A percentile compares a stretch with the other conserved stretches of the same genome.
These are phyloP conservation scores for Tragelaphus imberbis DNA, from an alignment of 2,113 vertebrate species.

Conservation along the genomic window DNA sequence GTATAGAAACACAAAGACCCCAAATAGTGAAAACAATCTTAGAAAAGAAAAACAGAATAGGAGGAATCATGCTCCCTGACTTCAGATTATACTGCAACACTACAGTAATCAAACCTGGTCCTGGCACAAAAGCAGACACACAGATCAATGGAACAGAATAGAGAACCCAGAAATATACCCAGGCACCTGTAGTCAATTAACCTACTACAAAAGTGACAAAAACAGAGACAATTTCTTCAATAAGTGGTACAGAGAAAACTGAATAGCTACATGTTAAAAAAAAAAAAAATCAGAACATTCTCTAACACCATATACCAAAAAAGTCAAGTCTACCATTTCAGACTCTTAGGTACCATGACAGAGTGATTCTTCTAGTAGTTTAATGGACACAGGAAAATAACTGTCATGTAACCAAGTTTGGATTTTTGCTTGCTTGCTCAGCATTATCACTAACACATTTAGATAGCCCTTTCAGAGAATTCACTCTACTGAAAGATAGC, in stretches of 20 bases:
- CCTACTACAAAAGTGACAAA: background rate
- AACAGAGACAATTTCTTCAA: background rate
- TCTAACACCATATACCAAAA: background rate
- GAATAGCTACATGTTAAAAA: background rate
- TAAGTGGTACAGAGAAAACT: background rate
- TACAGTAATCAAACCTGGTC: background rate
- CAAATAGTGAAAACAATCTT: background rate
- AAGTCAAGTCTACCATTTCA: background rate
- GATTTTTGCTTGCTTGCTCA: background rate
- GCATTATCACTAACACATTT: background rate
- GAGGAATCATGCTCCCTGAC: background rate
- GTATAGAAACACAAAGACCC: background rate
- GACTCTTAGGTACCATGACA: background rate
- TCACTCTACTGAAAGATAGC: background rate
- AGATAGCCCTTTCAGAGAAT: background rate
- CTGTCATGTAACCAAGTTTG: background rate
- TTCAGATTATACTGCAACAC: background rate
- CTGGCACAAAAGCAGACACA: background rate
- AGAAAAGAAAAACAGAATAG: background rate
- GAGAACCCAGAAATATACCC: background rate
- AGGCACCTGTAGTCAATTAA: background rate
- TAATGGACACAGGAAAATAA: background rate
- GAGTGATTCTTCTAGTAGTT: background rate
- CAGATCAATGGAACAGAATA: background rate
- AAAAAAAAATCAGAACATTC: background rate